Base-by-base conservation (phyloP, 2,888 invertebrate species). In the Oligia fasciuncula region DNA sequence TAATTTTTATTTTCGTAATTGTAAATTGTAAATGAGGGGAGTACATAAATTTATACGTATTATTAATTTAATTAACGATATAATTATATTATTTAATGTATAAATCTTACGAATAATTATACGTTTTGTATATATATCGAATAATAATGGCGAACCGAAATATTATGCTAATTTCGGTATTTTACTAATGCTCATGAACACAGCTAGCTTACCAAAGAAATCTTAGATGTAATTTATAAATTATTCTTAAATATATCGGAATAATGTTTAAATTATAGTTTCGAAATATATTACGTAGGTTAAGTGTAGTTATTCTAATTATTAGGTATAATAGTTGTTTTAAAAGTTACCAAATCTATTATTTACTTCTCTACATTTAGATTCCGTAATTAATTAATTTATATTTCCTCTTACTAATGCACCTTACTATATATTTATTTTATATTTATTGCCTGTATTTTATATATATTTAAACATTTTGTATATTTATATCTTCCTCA, bases 181-280 rank as follows among this genome's bases (percentile, higher is more conserved):
- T 89, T 80, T 90, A 92, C 90, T 95, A 93, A 95, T 94, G 93
- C 93, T 94, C 93, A 93, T 92, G 80, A 78, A 92, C 88, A 96
- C 96, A 91, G 96, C 96, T 96, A 95, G 93, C 91, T 93, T 94
- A 96, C 96, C 96, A 96, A 96, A 96, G 96, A 95, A 92, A 90
- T 85, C 88, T 88, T 91, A 92, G 86, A 81, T 86, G 40, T 90
- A 89, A 73, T 84, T 65, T 43, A 54, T 89, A 82, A 83, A 77
- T 80, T 82, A 84, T 81, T 73, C 13, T 82, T 82, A 77, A 66
- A 75, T 65, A 68, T 79, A 77, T 80, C 73, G 46, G 70, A 77
- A 74, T 80, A 73, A 73, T 69, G 19, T 46, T 73, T 63, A 71
- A 71, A 73, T 66, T 65, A 79, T 69, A 86, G 74, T 76, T 73